Base-by-base conservation (phyloP, 2,113 vertebrate species). In the Anas platyrhynchos region DNA sequence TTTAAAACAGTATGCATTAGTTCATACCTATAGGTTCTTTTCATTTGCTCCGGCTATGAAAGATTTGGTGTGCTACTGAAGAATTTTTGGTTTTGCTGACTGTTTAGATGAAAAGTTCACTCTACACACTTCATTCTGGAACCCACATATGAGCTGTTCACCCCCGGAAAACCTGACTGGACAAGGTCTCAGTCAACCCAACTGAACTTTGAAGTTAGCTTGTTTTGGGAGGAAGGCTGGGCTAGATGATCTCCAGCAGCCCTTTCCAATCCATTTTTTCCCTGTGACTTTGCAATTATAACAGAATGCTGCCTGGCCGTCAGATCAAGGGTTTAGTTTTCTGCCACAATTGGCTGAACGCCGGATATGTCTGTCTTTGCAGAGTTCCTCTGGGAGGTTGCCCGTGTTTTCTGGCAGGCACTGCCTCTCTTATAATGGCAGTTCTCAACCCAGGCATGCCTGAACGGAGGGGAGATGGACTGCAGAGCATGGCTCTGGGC, bases 331-430 rank as follows among this genome's bases (percentile, higher is more conserved):
- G 11, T 21, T 97, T 43, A 98, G 73, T 61, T 95, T n/a, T 97
- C 97, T 18, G 92, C 89, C 56, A 97, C 86, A 11, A 93, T 41
- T 1, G 97, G 96, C 76, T 96, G 95, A 11, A 97, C 95, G 0
- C 93, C 67, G 31, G 95, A 93, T n/a, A 97, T 85, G 75, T 97
- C 97, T 0, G 92, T 88, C 84, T 89, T 96, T 6, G 76, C 92
- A 32, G 95, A 97, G 83, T 67, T 93, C 71, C 84, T 69, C 71
- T 96, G 96, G 44, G 93, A 91, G 7, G 73, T 26, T 2, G 78
- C 32, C 44, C 43, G 81, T 16, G 61, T 52, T 77, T 90, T 93
- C 61, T 85, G 96, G 88, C 85, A 88, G 4, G n/a, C 1, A 5
- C 41, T 85, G 65, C 29, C 89, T 48, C 79, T 87, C 20, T 89